Percentiles rank a stretch among this genome's conserved stretches.
These are phyloP conservation scores for Myiopsitta monachus DNA, from an alignment of 2,113 vertebrate species.

Conservation along the genomic window DNA sequence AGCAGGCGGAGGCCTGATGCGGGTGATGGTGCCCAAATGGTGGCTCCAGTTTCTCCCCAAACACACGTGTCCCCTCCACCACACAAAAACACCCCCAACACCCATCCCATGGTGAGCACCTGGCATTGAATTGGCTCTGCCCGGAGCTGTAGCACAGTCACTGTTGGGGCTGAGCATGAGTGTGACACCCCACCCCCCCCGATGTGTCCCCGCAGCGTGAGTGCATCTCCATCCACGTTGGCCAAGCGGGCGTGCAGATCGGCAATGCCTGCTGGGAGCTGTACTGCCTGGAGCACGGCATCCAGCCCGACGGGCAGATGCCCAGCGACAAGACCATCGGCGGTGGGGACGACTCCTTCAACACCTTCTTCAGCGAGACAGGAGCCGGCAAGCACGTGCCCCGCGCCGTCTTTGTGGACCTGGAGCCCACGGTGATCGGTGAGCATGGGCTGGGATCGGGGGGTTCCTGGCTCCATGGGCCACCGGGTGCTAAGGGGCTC, in stretches of 20 bases:
- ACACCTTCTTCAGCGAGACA: conserved; percentile 71
- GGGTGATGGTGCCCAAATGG: no score
- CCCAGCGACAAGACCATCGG: conserved; percentile 67
- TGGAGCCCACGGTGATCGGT: conserved; percentile 68
- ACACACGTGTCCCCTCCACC: no score
- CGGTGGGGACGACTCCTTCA: conserved; percentile 43
- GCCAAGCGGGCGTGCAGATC: background rate
- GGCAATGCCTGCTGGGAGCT: conserved; percentile 36
- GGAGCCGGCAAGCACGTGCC: conserved; percentile 71
- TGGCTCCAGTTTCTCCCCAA: no score
- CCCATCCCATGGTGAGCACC: no score
- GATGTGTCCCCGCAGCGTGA: no score
- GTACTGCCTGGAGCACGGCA: conserved; percentile 54
- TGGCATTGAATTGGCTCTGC: no score
- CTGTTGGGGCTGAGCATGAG: no score
- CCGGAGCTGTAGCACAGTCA: no score
- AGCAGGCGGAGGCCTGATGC: no score
- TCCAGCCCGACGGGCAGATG: conserved; percentile 73
- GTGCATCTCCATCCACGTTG: no score
- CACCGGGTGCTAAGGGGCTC: background rate
- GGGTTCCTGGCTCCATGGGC: background rate
- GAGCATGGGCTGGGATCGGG: accelerated
- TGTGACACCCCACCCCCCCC: no score
- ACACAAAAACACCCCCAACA: no score
- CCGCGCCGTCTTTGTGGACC: conserved; percentile 65